These are phyloP conservation scores for Sarcophaga subvicina DNA, from an alignment of 2,888 invertebrate species.

Conservation along the genomic window DNA sequence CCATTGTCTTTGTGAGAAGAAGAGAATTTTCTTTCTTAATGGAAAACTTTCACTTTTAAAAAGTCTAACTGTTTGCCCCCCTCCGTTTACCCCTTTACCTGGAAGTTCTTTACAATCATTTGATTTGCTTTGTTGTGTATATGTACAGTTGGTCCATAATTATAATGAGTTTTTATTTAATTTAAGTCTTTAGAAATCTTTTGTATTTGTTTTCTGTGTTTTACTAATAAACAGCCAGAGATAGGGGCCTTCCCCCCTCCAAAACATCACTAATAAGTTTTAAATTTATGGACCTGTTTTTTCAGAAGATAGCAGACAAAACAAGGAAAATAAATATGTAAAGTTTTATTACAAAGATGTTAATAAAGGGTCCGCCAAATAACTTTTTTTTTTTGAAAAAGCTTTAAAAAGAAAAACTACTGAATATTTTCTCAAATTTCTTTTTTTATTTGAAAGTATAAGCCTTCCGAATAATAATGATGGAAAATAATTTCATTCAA, in stretches of 20 bases:
- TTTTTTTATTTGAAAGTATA: no score
- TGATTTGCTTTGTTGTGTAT: background rate
- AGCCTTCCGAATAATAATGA: no score
- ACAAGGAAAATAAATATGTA: background rate
- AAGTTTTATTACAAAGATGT: slow-evolving; percentile 14
- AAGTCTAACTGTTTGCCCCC: background rate
- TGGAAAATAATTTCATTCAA: no score
- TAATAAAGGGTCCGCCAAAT: background rate
- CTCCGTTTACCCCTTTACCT: slow-evolving; percentile 26
- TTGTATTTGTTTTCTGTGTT: background rate
- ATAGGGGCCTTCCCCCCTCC: background rate
- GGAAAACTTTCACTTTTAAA: slow-evolving; percentile 68
- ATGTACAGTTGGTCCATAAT: slow-evolving; percentile 59
- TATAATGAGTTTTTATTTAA: slow-evolving; percentile 59
- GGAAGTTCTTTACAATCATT: background rate
- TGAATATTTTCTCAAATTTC: no score
- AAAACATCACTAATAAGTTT: slow-evolving; percentile 26
- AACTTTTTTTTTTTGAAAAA: no score
- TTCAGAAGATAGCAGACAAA: background rate
- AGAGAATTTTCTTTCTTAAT: slow-evolving; percentile 18
- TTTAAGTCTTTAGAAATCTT: slow-evolving; percentile 25
- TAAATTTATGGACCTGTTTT: slow-evolving; percentile 40
- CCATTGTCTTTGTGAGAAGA: slow-evolving; percentile 31
- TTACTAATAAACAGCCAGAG: background rate
- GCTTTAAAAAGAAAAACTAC: no score